Evolutionary conservation across 2,797 vertebrate genomes (phyloP).

Genomic region (Brotogeris chrysoptera): DNA sequence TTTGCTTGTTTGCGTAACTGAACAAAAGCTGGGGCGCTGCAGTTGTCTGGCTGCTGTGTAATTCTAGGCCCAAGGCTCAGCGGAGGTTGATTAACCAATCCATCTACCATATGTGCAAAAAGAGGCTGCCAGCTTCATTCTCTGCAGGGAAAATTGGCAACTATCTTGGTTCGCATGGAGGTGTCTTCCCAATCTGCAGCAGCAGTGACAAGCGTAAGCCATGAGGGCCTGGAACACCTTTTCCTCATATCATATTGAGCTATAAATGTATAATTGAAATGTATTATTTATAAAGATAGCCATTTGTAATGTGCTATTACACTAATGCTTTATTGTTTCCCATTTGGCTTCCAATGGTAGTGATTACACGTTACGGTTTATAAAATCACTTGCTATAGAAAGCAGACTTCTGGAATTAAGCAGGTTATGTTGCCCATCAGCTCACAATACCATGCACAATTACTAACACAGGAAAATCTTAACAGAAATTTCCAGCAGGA

Average conservation of each 20-base stretch:
- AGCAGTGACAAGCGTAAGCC: constrained; percentile 33
- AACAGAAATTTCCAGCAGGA: neutral
- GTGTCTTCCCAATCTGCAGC: constrained; percentile 57
- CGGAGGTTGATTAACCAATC: constrained; percentile 84
- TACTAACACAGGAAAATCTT: neutral
- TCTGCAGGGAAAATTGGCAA: constrained; percentile 78
- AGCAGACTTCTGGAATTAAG: constrained; percentile 38
- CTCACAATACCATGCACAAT: neutral
- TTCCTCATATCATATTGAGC: constrained; percentile 50
- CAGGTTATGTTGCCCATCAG: neutral
- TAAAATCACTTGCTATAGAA: constrained; percentile 42
- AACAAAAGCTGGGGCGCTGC: constrained; percentile 71
- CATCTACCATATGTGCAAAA: constrained; percentile 91
- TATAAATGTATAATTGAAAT: constrained; percentile 61
- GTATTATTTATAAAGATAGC: constrained; percentile 74
- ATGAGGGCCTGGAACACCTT: constrained; percentile 66
- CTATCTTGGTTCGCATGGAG: constrained; percentile 63
- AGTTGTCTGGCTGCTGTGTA: constrained; percentile 76
- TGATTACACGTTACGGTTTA: constrained; percentile 51
- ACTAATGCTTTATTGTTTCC: constrained; percentile 74
- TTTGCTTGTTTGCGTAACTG: constrained; percentile 69
- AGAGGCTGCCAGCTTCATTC: constrained; percentile 82
- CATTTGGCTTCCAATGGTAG: constrained; percentile 70
- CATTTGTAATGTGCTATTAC: constrained; percentile 70
- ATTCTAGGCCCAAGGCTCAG: constrained; percentile 79